These are phyloP conservation scores for Cetonia aurata DNA, from an alignment of 2,888 invertebrate species.

Conservation along the genomic window DNA sequence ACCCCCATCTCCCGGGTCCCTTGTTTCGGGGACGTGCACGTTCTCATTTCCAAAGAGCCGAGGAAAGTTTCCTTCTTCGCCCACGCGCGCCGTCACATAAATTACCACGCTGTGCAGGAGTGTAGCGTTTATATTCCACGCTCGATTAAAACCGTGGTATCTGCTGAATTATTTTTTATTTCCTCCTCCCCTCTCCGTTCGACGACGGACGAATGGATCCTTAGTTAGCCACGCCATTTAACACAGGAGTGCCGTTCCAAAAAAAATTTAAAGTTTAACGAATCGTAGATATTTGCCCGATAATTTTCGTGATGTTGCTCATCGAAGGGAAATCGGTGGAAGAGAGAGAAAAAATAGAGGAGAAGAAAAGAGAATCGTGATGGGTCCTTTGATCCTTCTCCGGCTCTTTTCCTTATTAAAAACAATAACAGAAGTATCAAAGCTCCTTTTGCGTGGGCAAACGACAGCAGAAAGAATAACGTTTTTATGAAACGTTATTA, in stretches of 20 bases:
- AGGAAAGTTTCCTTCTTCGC: slow-evolving; percentile 16
- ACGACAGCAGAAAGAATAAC: too few relatives aligned
- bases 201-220: background rate
- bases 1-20: too few relatives aligned
- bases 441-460: too few relatives aligned
- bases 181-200: background rate
- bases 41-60: slow-evolving; percentile 15
- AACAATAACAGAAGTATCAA: too few relatives aligned
- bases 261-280: slow-evolving; percentile 34
- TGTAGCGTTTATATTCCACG: slow-evolving; percentile 61
- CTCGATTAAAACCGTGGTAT: slow-evolving; percentile 61
- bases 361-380: too few relatives aligned
- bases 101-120: slow-evolving; percentile 54
- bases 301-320: background rate
- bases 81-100: slow-evolving; percentile 53
- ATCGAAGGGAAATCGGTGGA: too few relatives aligned
- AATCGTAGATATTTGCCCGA: slow-evolving; percentile 25
- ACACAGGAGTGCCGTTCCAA: slow-evolving; percentile 35
- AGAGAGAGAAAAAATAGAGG: too few relatives aligned
- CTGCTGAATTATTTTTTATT: slow-evolving; percentile 59
- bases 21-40: background rate
- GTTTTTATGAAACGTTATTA: too few relatives aligned
- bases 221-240: slow-evolving; percentile 60
- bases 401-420: too few relatives aligned
- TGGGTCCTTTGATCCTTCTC: too few relatives aligned